These are phyloP conservation scores for Notocelia uddmanniana DNA, from an alignment of 2,888 invertebrate species.

Conservation along the genomic window DNA sequence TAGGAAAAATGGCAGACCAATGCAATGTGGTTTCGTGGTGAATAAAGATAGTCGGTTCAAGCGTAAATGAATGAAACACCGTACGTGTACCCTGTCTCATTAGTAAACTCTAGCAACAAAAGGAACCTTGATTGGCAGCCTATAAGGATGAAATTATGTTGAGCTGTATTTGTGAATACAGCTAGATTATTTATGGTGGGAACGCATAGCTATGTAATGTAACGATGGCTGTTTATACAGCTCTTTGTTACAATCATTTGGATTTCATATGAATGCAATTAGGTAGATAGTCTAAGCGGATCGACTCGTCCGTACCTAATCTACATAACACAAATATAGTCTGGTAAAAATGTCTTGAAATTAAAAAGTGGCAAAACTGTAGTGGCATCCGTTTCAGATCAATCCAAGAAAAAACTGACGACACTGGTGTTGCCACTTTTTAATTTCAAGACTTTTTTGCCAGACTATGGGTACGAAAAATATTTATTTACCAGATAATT, in stretches of 20 bases:
- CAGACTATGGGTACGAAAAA: too few relatives aligned
- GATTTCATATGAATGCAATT: conserved; percentile 10
- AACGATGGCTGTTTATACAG: not conserved
- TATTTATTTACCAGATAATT: too few relatives aligned
- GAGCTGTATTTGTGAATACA: not conserved
- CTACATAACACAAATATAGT: too few relatives aligned
- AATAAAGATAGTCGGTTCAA: not conserved
- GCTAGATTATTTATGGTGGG: not conserved
- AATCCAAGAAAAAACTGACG: too few relatives aligned
- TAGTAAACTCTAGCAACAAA: not conserved
- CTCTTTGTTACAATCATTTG: not conserved
- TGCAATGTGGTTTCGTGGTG: not conserved
- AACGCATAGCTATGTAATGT: not conserved
- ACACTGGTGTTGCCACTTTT: too few relatives aligned
- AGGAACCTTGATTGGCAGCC: not conserved
- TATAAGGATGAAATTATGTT: conserved; percentile 1
- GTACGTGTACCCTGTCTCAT: conserved; percentile 24
- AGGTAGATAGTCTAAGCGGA: not conserved
- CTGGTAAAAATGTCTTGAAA: too few relatives aligned
- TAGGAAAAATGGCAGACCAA: not conserved
- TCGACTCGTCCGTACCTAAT: too few relatives aligned
- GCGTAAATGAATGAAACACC: conserved; percentile 23
- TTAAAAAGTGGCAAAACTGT: too few relatives aligned
- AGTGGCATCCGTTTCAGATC: too few relatives aligned
- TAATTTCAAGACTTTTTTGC: too few relatives aligned